Evolutionary conservation across 2,113 vertebrate species (phyloP), one percentile per base, ranked within the genome.

Genomic region (Leptocoma aspasia): DNA sequence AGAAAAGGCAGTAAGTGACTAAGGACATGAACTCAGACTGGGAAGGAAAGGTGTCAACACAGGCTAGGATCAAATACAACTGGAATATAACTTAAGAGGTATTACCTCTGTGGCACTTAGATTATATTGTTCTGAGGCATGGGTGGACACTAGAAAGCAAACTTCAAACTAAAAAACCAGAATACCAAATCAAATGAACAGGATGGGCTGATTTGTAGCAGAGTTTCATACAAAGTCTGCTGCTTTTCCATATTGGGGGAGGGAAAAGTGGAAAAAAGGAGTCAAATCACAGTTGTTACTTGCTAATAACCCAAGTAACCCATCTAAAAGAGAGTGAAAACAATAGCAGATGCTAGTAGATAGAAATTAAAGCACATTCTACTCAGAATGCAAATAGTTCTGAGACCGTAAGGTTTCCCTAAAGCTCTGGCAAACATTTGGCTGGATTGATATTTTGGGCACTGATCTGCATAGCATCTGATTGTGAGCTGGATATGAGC

Each of bases 401-500:
- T 57, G 82, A 95, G 90, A 92, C 88, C 2, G 57, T 92, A 93
- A 93, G 90, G 72, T 90, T 96, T 96, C 92, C 88, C 92, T 95
- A 83, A 94, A 96, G 93, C 90, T 96, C 92, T 94, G 90, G 93
- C 57, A 96, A 94, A 76, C 86, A 81, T 96, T 97, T 96, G 94
- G 86, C 53, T 92, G 83, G 44, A 84, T 92, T 93, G 93, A 92
- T 93, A 94, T 95, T 95, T 96, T 95, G 92, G 88, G 90, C 92
- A 90, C 92, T 84, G 72, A 95, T 95, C 88, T 96, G 92, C 94
- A 71, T 71, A 93, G 92, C 94, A 90, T 94, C 85, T 90, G 93
- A 97, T 94, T 94, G 72, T 65, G 92, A 95, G 88, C 96, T 82
- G 90, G 83, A 90, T 86, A 88, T 89, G 82, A 96, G 90, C 95